These are phyloP conservation scores for Liparis tanakae DNA, from an alignment of 2,797 vertebrate genomes.

Conservation along the genomic window DNA sequence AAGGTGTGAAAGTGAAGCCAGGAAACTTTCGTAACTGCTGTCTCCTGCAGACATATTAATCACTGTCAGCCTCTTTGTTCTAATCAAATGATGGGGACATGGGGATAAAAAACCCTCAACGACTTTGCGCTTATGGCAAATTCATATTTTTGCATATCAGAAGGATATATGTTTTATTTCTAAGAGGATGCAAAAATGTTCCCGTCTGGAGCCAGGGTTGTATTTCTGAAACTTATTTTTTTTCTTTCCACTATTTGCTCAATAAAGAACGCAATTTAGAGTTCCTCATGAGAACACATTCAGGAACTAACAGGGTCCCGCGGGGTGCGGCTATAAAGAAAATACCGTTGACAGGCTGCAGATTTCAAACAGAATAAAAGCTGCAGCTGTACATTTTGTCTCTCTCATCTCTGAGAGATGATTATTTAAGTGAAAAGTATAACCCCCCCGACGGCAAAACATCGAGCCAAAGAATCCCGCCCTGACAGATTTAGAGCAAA, in stretches of 20 bases:
- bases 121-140: conserved; percentile 2
- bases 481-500: conserved; percentile 36
- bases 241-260: conserved; percentile 31
- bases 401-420: background rate
- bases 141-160: conserved; percentile 15
- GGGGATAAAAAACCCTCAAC: conserved; percentile 8
- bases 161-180: conserved; percentile 25
- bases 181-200: background rate
- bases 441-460: conserved; percentile 22
- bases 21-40: conserved; percentile 46
- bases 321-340: background rate
- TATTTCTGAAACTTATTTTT: conserved; percentile 24
- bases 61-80: conserved; percentile 36
- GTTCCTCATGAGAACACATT: conserved; percentile 26
- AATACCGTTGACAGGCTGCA: conserved; percentile 8
- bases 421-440: conserved; percentile 15
- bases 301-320: background rate
- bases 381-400: conserved; percentile 3
- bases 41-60: conserved; percentile 49
- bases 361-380: background rate
- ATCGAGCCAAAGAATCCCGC: conserved; percentile 5
- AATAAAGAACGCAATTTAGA: conserved; percentile 12
- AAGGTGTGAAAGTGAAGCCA: conserved; percentile 60
- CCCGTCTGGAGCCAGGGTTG: conserved; percentile 20
- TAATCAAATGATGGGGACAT: background rate